Base-by-base conservation (phyloP, 2,888 invertebrate genomes). In the Lutraria lutraria region DNA sequence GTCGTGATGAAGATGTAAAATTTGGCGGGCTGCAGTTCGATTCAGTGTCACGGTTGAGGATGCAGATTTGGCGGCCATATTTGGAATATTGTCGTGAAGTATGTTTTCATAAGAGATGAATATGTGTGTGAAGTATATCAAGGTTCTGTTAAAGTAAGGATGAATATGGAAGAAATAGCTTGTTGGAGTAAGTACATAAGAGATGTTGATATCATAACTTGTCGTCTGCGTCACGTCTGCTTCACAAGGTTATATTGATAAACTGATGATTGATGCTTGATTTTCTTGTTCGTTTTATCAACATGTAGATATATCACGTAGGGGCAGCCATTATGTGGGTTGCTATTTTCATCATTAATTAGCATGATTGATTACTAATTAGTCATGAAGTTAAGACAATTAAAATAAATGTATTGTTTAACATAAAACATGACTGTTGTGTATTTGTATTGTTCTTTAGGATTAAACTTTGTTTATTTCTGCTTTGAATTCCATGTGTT, bases 11-110 rank as follows among this genome's bases (percentile, higher is more conserved):
- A 85, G 88, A 88, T 84, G 84, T 81, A 52, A 88, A 83, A 83
- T 86, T 88, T 79, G 82, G 86, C 83, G 89, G 89, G 89, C 89
- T 87, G 87, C 84, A 63, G 86, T 63, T 81, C 25, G 79, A 80
- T 84, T 72, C 85, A 81, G 54, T 85, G 89, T 89, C 90, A 90
- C 86, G 86, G 80, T 84, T 86, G 86, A 81, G 76, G 90, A 87
- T 81, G 83, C 81, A 54, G 87, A 85, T 34, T 81, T 72, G 90
- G 72, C 90, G 56, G 90, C 88, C 90, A 90, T 90, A 79, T 90
- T 90, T 85, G 83, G 87, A 29, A 85, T 16, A 60, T 21, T 56
- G 54, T 56, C 29, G 29, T 53, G 54, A 54, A 54, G 53, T 19
- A 29, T 54, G n/a, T 53, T 81, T 81, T 21, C 6, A 53, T 15